These are phyloP conservation scores for Sciurus vulgaris DNA, from an alignment of 2,797 vertebrate species.

Conservation along the genomic window DNA sequence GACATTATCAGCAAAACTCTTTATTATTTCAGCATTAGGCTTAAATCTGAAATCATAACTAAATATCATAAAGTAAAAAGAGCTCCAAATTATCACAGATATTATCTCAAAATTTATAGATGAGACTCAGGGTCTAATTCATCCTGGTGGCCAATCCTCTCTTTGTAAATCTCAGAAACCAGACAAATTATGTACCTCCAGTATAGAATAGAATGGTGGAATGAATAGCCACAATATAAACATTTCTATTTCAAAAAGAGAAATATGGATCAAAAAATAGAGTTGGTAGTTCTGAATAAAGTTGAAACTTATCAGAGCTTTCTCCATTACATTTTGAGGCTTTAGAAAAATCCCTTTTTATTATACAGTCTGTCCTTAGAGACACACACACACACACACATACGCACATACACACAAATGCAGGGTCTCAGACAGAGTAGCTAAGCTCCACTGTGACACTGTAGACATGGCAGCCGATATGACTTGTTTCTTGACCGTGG, in stretches of 20 bases:
- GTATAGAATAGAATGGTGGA: background rate
- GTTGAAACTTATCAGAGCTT: background rate
- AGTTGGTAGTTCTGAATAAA: background rate
- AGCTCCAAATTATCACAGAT: background rate
- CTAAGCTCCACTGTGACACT: background rate
- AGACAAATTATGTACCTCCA: background rate
- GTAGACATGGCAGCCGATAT: background rate
- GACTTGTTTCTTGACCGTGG: background rate
- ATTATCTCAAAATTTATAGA: background rate
- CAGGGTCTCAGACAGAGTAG: background rate
- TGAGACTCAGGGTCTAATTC: background rate
- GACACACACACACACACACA: background rate
- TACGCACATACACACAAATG: too few species aligned
- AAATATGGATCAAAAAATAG: too few species aligned
- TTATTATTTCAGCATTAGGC: background rate
- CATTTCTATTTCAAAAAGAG: too few species aligned
- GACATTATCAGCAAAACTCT: background rate
- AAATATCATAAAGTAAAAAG: background rate
- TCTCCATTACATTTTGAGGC: background rate
- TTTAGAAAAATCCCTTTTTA: background rate
- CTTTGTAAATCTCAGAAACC: background rate
- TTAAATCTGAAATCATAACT: background rate
- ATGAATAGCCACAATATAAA: too few species aligned
- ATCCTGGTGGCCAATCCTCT: background rate
- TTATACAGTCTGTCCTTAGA: background rate